Evolutionary conservation across 2,113 vertebrate genomes (phyloP), one percentile per base, ranked within the genome.

Genomic region (Callopanchax toddi): DNA sequence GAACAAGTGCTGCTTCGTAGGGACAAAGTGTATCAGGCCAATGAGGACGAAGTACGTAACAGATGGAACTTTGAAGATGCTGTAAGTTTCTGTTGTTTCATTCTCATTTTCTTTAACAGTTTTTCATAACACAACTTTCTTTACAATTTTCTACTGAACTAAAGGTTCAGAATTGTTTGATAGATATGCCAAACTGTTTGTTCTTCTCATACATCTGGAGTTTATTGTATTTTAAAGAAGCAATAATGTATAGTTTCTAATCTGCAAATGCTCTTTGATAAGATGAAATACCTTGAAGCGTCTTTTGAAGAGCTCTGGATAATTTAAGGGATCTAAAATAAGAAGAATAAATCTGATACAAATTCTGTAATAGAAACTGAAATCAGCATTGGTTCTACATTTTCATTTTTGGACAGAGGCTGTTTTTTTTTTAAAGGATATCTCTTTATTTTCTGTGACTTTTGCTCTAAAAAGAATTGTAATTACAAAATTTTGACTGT

Each of bases 31-130:
- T 86, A 90, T 72, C 79, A 90, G 10, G 88, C 91, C 42, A 95
- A 94, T 0, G 94, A 94, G 56, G 84, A 74, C 0, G 93, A 95
- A 71, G 94, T 96, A 69, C 84, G 93, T 48, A 93, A 94, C 50
- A 91, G 94, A 20, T 95, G 93, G 94, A 83, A 86, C 45, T 95
- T 90, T 29, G 95, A 95, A 83, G 94, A 95, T 0, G 89, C 90
- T 66, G 95, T 95, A 69, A 87, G 93, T 86, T 25, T 34, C 25
- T 21, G 0, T 22, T 2, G 3, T 59, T 25, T 37, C 6, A 39
- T 45, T 29, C 0, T 46, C 20, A 2, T 7, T 4, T 29, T 21
- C 11, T 20, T 44, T 16, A n/a, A 43, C 11, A 25, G 5, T 23
- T 61, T 15, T 20, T n/a, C n/a, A n/a, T n/a, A n/a, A n/a, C n/a